These are phyloP conservation scores for Perca schrenkii DNA, from an alignment of 2,113 vertebrate species.

Conservation along the genomic window DNA sequence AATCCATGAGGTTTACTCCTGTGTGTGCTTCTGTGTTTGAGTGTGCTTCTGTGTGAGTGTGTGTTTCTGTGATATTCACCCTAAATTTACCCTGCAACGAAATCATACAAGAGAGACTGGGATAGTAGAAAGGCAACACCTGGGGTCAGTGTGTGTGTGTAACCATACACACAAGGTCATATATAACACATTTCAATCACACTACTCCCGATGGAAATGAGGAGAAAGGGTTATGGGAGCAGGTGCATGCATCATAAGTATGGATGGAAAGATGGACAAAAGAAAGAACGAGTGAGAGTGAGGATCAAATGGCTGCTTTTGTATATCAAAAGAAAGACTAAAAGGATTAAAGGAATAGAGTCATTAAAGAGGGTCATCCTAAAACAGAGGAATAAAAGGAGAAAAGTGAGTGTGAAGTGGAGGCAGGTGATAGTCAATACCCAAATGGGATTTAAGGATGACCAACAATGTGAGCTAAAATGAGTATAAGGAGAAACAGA, in stretches of 20 bases:
- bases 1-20: slow-evolving; percentile 43
- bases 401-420: neutral
- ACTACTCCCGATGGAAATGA: slow-evolving; percentile 51
- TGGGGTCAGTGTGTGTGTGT: slow-evolving; percentile 59
- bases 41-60: neutral
- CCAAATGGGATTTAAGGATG: slow-evolving; percentile 27
- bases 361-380: slow-evolving; percentile 11
- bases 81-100: slow-evolving; percentile 32
- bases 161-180: slow-evolving; percentile 58
- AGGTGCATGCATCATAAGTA: slow-evolving; percentile 58
- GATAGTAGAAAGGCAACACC: slow-evolving; percentile 53
- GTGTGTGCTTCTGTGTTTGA: neutral
- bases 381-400: slow-evolving; percentile 17
- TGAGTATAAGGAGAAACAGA: neutral
- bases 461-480: slow-evolving; percentile 1
- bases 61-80: slow-evolving; percentile 12
- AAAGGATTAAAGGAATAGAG: slow-evolving; percentile 29
- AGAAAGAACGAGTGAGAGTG: neutral
- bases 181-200: slow-evolving; percentile 72
- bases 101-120: slow-evolving; percentile 49
- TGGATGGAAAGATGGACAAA: slow-evolving; percentile 49
- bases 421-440: slow-evolving; percentile 25
- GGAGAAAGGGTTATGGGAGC: slow-evolving; percentile 46
- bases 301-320: slow-evolving; percentile 28
- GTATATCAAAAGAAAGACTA: slow-evolving; percentile 30